Evolutionary conservation across 2,113 vertebrate species (phyloP).

Genomic region (Murina feae): DNA sequence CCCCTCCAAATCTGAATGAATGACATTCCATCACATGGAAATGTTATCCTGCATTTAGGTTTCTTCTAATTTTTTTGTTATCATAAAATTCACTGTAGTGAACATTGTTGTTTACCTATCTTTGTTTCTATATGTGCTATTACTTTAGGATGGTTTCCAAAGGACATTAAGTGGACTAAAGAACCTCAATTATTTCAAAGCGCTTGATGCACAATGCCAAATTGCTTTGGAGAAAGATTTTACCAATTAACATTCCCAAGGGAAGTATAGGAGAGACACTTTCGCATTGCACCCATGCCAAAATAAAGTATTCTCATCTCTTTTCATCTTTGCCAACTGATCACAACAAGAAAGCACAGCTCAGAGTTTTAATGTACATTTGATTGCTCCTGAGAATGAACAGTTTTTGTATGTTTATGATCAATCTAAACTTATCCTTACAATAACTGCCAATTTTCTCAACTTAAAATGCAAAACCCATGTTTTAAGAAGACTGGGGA

Average conservation of each 20-base stretch:
- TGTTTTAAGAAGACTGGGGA: background rate
- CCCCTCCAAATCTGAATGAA: background rate
- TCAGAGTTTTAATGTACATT: background rate
- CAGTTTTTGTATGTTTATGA: background rate
- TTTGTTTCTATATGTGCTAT: background rate
- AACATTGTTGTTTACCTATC: background rate
- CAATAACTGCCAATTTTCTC: background rate
- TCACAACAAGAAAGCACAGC: background rate
- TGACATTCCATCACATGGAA: background rate
- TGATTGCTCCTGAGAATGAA: background rate
- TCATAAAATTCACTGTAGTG: background rate
- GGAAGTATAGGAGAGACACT: background rate
- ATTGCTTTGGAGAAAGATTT: background rate
- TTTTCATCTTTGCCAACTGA: background rate
- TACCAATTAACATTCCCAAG: background rate
- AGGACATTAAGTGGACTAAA: background rate
- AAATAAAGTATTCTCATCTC: background rate
- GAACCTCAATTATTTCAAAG: slow-evolving; percentile 29
- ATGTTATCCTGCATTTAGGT: background rate
- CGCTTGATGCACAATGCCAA: background rate
- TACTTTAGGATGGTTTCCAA: slow-evolving; percentile 21
- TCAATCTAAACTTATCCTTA: background rate
- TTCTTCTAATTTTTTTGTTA: background rate
- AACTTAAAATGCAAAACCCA: background rate
- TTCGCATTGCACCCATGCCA: background rate